phyloP scores from a whole-genome alignment of 2,113 vertebrate genomes.

The Saguinus imperator region DNA sequence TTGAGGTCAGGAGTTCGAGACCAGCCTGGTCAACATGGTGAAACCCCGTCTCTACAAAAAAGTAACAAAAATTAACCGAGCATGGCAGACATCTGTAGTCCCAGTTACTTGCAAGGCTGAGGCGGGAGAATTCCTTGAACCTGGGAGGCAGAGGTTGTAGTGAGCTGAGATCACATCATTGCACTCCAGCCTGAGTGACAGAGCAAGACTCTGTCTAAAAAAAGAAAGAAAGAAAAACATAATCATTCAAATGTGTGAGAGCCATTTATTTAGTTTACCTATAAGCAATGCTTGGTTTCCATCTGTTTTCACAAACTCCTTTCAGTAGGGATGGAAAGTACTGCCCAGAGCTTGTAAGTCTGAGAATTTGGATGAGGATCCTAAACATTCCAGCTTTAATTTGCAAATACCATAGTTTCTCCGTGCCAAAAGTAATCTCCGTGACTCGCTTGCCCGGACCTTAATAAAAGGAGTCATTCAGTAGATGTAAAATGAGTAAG shows the following conservation, averaged over 20 bases:
- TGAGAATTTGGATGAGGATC: neutral
- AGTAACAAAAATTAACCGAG: too few species aligned
- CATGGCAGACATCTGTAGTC: too few species aligned
- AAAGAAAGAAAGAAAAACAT: neutral
- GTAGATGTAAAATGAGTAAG: neutral
- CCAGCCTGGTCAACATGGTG: too few species aligned
- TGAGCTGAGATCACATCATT: too few species aligned
- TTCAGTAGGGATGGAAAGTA: neutral
- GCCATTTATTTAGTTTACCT: neutral
- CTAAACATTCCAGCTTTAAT: neutral
- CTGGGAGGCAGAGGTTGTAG: too few species aligned
- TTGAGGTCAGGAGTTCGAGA: too few species aligned
- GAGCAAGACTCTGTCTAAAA: too few species aligned
- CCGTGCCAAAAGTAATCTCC: neutral
- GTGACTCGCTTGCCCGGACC: neutral
- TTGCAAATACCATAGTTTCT: neutral
- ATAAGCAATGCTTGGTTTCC: neutral
- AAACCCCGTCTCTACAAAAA: too few species aligned
- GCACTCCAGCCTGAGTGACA: too few species aligned
- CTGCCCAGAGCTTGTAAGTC: neutral
- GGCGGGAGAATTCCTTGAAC: too few species aligned
- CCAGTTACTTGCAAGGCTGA: too few species aligned
- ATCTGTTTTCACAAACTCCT: neutral
- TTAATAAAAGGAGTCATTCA: neutral
- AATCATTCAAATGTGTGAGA: too few species aligned